These are phyloP conservation scores for Heterotis niloticus DNA, from an alignment of 2,113 vertebrate genomes.

Conservation along the genomic window DNA sequence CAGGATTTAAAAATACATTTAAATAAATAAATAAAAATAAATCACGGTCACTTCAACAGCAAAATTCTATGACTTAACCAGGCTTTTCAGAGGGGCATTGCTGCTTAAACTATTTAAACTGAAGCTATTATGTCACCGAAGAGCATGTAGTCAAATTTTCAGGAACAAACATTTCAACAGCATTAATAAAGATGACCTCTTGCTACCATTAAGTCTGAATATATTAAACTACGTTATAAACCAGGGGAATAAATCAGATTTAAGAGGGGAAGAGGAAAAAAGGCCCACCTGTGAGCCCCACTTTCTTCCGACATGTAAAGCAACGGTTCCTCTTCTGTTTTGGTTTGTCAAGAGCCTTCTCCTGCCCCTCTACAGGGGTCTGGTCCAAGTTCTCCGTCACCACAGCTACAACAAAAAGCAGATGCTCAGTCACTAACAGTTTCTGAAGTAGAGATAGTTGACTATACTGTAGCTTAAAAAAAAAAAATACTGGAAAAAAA, in stretches of 20 bases:
- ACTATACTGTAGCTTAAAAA: too few species aligned
- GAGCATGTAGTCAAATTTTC: background rate
- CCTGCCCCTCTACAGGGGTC: constrained; percentile 65
- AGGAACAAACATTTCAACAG: background rate
- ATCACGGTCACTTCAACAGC: too few species aligned
- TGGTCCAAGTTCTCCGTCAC: constrained; percentile 56
- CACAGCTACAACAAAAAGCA: constrained; percentile 23
- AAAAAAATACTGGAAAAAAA: background rate
- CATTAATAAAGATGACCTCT: too few species aligned
- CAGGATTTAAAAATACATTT: background rate
- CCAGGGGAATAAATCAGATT: too few species aligned
- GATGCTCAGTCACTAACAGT: background rate
- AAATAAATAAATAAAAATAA: too few species aligned
- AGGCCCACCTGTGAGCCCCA: constrained; percentile 80
- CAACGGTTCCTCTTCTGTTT: constrained; percentile 83
- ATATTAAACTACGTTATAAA: too few species aligned
- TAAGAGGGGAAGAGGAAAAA: too few species aligned
- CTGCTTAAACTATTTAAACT: too few species aligned
- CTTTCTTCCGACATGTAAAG: constrained; percentile 83
- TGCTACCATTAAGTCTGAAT: too few species aligned
- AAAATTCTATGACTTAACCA: too few species aligned
- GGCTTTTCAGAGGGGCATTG: too few species aligned
- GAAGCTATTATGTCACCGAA: background rate
- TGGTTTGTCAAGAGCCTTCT: constrained; percentile 70
- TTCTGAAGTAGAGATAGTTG: background rate